These are phyloP conservation scores for Phyllotreta striolata DNA, from an alignment of 2,888 invertebrate species.

Conservation along the genomic window DNA sequence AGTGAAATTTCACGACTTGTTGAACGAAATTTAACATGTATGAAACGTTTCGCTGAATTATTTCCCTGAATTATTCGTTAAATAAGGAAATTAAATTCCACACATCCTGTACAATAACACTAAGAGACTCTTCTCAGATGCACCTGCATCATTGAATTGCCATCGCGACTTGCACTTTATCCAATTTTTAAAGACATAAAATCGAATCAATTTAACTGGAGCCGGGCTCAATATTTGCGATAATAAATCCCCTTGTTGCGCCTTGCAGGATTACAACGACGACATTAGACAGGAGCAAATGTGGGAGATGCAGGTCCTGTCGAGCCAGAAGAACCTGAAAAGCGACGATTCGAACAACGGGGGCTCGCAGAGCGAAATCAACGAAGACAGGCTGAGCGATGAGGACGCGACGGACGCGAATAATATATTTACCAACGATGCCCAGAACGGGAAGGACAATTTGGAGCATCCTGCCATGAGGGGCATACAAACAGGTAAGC, in stretches of 20 bases:
- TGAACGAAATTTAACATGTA: slow-evolving; percentile 11
- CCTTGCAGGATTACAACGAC: slow-evolving; percentile 89
- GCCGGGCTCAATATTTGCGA: too few species aligned
- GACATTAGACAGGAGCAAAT: slow-evolving; percentile 91
- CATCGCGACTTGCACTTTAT: neutral
- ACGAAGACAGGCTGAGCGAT: slow-evolving; percentile 61
- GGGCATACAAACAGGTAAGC: slow-evolving; percentile 62
- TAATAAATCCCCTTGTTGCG: slow-evolving; percentile 45
- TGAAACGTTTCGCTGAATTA: neutral
- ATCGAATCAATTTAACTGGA: too few species aligned
- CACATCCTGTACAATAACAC: too few species aligned
- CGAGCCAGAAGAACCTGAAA: slow-evolving; percentile 62
- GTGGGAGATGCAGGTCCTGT: slow-evolving; percentile 80
- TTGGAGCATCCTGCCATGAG: slow-evolving; percentile 70
- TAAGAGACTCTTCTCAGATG: too few species aligned
- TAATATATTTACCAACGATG: slow-evolving; percentile 49
- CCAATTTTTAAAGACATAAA: neutral
- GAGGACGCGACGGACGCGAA: slow-evolving; percentile 53
- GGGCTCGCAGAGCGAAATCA: slow-evolving; percentile 51
- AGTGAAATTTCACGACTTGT: slow-evolving; percentile 15
- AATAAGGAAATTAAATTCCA: too few species aligned
- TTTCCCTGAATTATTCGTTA: too few species aligned
- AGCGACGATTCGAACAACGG: slow-evolving; percentile 50
- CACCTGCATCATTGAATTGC: too few species aligned
- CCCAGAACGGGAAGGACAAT: slow-evolving; percentile 57